Evolutionary conservation across 1,140 invertebrate species (phyloP).

Genomic region (Wasmannia auropunctata): DNA sequence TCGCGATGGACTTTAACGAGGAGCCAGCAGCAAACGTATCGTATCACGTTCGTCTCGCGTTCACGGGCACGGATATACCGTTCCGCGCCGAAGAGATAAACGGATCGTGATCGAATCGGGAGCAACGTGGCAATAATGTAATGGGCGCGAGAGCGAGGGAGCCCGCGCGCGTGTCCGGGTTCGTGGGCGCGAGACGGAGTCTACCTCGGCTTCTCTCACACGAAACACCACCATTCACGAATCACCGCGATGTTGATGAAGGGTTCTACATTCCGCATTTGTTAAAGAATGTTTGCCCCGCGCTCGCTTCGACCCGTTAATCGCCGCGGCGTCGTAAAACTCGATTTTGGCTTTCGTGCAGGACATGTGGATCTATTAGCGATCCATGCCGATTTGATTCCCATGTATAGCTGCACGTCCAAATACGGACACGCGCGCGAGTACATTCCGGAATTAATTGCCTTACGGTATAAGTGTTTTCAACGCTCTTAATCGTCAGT

Average conservation of each 20-base stretch:
- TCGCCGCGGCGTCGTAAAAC: slow-evolving; percentile 26
- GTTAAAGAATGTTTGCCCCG: not conserved
- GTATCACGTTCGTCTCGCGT: slow-evolving; percentile 37
- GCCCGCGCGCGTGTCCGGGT: slow-evolving; percentile 77
- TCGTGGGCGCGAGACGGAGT: slow-evolving; percentile 64
- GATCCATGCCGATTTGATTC: not conserved
- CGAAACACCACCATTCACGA: slow-evolving; percentile 64
- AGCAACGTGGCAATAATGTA: slow-evolving; percentile 55
- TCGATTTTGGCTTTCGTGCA: not conserved
- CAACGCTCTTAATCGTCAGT: not conserved
- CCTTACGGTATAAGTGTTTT: not conserved
- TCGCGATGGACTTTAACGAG: not conserved
- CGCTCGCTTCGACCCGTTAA: not conserved
- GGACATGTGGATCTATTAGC: not conserved
- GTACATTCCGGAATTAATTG: not conserved
- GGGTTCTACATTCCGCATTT: slow-evolving; percentile 3
- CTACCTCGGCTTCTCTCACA: slow-evolving; percentile 56
- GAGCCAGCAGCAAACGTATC: too few species aligned
- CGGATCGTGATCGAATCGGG: slow-evolving; percentile 56
- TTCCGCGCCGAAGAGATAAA: slow-evolving; percentile 69
- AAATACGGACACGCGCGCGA: not conserved
- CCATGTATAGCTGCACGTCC: not conserved
- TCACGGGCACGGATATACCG: slow-evolving; percentile 66
- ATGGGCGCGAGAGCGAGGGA: slow-evolving; percentile 46
- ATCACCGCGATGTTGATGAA: slow-evolving; percentile 58